Evolutionary conservation across 2,888 invertebrate genomes (phyloP).

Genomic region (Pasiphila rectangulata): DNA sequence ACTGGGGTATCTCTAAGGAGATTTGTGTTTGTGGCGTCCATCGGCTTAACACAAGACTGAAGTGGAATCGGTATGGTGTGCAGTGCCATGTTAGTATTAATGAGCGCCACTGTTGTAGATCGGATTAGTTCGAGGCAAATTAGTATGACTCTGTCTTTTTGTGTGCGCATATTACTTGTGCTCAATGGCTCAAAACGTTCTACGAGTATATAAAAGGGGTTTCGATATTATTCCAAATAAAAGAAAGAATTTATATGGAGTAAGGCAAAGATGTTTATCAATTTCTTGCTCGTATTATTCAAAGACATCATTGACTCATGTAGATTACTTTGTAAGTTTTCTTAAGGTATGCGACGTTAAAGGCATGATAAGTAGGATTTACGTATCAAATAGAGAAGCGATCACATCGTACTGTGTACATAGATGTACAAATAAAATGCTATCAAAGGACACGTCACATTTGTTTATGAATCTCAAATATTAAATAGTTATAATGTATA

Average conservation of each 20-base stretch:
- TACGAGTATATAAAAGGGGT: not conserved
- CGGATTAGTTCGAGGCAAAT: too few species aligned
- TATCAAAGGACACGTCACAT: slow-evolving; percentile 52
- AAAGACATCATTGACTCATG: slow-evolving; percentile 44
- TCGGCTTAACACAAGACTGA: slow-evolving; percentile 69
- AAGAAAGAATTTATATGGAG: not conserved
- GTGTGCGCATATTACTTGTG: not conserved
- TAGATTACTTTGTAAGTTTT: slow-evolving; percentile 48
- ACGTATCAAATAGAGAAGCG: slow-evolving; percentile 42
- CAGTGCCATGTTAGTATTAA: slow-evolving; percentile 79
- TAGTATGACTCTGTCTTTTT: not conserved
- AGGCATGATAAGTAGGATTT: slow-evolving; percentile 27
- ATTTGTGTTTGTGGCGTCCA: slow-evolving; percentile 41
- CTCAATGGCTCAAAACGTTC: not conserved
- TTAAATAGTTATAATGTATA: slow-evolving; percentile 56
- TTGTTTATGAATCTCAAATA: slow-evolving; percentile 67
- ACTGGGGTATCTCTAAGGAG: slow-evolving; percentile 1
- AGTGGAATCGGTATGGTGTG: slow-evolving; percentile 68
- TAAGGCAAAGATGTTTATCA: not conserved
- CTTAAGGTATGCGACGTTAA: slow-evolving; percentile 39
- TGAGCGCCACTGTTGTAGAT: slow-evolving; percentile 43
- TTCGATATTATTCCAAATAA: not conserved
- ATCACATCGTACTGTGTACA: slow-evolving; percentile 54
- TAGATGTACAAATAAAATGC: slow-evolving; percentile 46
- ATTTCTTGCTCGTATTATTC: slow-evolving; percentile 54